Conservation (phyloP, 2,113 vertebrate species). For the Arizona elegans region DNA sequence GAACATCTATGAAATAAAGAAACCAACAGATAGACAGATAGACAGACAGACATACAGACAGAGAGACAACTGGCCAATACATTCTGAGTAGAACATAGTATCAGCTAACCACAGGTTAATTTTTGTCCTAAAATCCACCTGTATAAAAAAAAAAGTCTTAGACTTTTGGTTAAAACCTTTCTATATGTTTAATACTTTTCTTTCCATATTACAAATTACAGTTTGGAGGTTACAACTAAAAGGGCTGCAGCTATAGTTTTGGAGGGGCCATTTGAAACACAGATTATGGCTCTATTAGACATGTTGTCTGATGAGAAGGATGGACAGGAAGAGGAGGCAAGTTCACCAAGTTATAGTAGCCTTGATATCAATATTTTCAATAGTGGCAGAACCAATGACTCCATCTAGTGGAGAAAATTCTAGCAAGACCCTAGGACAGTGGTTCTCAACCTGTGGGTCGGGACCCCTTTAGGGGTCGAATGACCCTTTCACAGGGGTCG, state of each 20-base stretch:
- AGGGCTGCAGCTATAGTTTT: background rate
- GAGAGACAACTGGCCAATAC: background rate
- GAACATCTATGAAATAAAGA: background rate
- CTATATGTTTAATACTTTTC: background rate
- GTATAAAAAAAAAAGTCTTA: background rate
- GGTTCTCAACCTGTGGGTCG: too few relatives aligned
- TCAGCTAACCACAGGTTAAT: background rate
- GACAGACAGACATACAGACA: background rate
- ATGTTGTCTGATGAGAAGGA: background rate
- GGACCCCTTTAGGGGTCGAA: too few relatives aligned
- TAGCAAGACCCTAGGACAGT: background rate
- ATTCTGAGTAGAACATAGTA: background rate
- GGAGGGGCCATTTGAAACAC: background rate
- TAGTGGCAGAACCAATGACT: background rate
- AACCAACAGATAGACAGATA: accelerated
- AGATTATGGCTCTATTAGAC: background rate
- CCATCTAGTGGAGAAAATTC: background rate
- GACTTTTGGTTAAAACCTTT: background rate
- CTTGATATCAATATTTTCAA: background rate
- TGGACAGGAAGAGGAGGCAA: background rate
- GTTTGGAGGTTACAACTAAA: background rate
- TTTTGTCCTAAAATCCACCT: background rate
- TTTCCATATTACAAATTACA: background rate
- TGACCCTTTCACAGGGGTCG: too few relatives aligned
- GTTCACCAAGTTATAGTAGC: background rate